Percentiles rank a stretch among this genome's conserved stretches.
These are phyloP conservation scores for Venustaconcha ellipsiformis DNA, from an alignment of 1,140 invertebrate species.

Conservation along the genomic window DNA sequence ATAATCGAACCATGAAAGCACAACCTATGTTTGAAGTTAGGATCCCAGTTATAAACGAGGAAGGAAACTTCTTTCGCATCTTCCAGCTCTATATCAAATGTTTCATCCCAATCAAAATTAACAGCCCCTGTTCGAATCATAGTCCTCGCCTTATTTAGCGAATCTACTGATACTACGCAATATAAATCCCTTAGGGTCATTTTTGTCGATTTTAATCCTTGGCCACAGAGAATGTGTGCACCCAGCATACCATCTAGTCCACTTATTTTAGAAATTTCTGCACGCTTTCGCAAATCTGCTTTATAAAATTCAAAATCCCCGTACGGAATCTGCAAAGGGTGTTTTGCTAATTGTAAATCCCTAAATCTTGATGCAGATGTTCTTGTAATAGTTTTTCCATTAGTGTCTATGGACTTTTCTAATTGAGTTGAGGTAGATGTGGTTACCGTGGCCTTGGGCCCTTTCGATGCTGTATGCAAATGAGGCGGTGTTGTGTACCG, in stretches of 20 bases:
- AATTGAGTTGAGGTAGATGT: constrained; percentile 55
- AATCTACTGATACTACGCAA: constrained; percentile 96
- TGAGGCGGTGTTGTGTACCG: constrained; percentile 22
- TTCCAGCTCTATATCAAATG: constrained; percentile 93
- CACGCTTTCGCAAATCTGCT: constrained; percentile 54
- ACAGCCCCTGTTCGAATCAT: constrained; percentile 97
- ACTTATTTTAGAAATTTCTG: constrained; percentile 62
- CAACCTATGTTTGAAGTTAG: constrained; percentile 72
- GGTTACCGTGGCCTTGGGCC: constrained; percentile 18
- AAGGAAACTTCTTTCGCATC: constrained; percentile 95
- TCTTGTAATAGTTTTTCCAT: constrained; percentile 39
- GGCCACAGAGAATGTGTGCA: constrained; percentile 90
- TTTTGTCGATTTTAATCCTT: constrained; percentile 83
- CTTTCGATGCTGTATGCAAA: constrained; percentile 36
- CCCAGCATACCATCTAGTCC: constrained; percentile 90
- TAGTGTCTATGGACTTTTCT: constrained; percentile 39
- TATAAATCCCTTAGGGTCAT: constrained; percentile 84
- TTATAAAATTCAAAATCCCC: constrained; percentile 66
- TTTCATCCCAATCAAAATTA: constrained; percentile 99
- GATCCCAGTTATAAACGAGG: constrained; percentile 98
- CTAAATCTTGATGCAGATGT: constrained; percentile 49
- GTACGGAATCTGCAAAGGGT: constrained; percentile 64
- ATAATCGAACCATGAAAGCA: constrained; percentile 67
- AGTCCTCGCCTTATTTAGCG: constrained; percentile 96
- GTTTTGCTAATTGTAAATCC: constrained; percentile 63